A percentile compares a stretch with the other conserved stretches of the same genome.
Evolutionary conservation across 2,113 vertebrate genomes (phyloP).

Genomic region (Cinclus cinclus): DNA sequence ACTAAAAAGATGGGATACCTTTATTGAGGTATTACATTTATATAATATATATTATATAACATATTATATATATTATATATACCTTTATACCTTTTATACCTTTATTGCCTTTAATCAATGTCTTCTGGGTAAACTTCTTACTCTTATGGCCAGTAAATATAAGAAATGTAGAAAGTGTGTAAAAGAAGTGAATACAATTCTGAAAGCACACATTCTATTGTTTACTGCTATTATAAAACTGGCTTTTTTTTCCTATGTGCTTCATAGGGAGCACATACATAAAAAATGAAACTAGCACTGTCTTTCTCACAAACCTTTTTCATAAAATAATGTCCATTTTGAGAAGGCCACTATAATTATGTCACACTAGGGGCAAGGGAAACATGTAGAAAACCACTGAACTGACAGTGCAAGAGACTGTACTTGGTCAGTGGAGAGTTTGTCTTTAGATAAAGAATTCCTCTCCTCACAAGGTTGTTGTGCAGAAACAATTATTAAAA

Average conservation of each 20-base stretch:
- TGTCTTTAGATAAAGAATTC: neutral
- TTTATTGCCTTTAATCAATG: neutral
- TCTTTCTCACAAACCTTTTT: neutral
- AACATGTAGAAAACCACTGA: neutral
- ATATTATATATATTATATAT: too few relatives aligned
- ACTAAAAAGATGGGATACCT: neutral
- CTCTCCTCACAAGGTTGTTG: neutral
- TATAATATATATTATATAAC: too few relatives aligned
- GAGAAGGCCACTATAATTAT: neutral
- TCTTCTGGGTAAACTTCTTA: neutral
- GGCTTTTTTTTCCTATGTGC: neutral
- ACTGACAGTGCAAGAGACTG: neutral
- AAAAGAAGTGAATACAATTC: neutral
- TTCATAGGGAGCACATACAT: neutral
- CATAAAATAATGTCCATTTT: neutral
- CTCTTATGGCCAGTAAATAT: neutral
- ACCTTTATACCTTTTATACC: too few relatives aligned
- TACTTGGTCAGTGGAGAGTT: neutral
- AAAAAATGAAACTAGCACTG: neutral
- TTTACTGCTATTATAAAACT: neutral
- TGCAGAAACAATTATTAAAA: neutral
- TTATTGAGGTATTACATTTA: neutral
- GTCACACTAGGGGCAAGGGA: neutral
- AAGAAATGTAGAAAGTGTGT: neutral
- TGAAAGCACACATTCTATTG: neutral